Conservation (phyloP, 2,888 invertebrate species). For the Theretra japonica region DNA sequence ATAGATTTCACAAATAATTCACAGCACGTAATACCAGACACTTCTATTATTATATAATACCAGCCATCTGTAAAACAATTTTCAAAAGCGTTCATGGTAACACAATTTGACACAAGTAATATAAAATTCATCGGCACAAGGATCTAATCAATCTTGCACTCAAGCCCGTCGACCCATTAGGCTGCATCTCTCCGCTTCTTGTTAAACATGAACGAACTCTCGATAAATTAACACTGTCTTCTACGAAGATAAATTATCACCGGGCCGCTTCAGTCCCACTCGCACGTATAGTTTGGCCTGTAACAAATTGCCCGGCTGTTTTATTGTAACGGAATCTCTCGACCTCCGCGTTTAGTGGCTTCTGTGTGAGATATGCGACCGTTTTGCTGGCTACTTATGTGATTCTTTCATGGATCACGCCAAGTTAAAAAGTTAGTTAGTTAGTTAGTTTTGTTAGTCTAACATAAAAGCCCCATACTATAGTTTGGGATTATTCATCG, state of each 20-base stretch:
- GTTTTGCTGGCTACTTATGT: constrained; percentile 15
- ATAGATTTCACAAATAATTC: too few species aligned
- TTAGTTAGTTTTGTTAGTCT: too few species aligned
- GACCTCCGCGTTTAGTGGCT: constrained; percentile 40
- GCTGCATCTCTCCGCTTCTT: constrained; percentile 9
- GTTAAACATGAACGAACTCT: constrained; percentile 4
- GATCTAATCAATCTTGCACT: not conserved
- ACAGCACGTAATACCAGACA: too few species aligned
- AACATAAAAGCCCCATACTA: too few species aligned
- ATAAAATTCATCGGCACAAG: not conserved
- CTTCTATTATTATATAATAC: too few species aligned
- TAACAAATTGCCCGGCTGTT: constrained; percentile 43
- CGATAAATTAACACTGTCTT: constrained; percentile 47
- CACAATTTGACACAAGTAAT: too few species aligned
- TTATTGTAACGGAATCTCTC: constrained; percentile 46
- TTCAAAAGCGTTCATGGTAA: too few species aligned
- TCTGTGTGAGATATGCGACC: constrained; percentile 21
- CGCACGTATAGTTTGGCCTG: constrained; percentile 15
- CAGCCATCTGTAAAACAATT: too few species aligned
- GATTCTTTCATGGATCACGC: constrained; percentile 13
- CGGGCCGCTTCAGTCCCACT: not conserved
- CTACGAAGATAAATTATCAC: constrained; percentile 43
- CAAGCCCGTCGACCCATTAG: not conserved
- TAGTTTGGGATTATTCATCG: too few species aligned
- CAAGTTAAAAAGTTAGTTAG: constrained; percentile 5